Evolutionary conservation across 2,113 vertebrate species (phyloP).

Genomic region (Pimephales promelas): DNA sequence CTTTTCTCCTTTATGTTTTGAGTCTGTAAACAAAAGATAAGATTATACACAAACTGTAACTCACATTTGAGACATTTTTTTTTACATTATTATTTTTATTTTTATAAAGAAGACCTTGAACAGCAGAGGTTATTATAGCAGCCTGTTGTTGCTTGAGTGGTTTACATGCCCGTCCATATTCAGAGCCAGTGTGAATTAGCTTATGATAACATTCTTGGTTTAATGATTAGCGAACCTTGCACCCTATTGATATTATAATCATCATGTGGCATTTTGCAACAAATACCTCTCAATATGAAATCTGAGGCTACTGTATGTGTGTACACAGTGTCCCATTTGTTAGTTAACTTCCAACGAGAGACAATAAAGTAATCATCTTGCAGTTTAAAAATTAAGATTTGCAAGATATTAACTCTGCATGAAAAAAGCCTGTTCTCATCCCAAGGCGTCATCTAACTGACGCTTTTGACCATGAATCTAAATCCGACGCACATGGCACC

Average conservation of each 20-base stretch:
- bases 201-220: constrained; percentile 20
- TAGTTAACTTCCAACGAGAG: not conserved
- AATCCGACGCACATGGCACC: no score
- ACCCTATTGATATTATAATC: constrained; percentile 51
- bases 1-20: not conserved
- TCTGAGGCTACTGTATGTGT: not conserved
- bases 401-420: no score
- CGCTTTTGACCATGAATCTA: no score
- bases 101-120: constrained; percentile 19
- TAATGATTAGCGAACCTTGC: constrained; percentile 39
- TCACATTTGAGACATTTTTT: no score
- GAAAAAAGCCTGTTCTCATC: no score
- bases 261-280: constrained; percentile 27
- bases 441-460: no score
- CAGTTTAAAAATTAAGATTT: no score
- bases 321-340: not conserved
- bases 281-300: constrained; percentile 32
- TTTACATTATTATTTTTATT: no score
- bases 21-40: not conserved
- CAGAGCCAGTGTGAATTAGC: constrained; percentile 44
- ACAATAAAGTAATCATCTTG: not conserved
- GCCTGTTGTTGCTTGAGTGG: constrained; percentile 40
- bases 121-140: constrained; percentile 43
- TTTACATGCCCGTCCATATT: constrained; percentile 48
- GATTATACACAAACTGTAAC: not conserved